phyloP scores from a whole-genome alignment of 2,797 vertebrate species.

The Perodicticus potto region DNA sequence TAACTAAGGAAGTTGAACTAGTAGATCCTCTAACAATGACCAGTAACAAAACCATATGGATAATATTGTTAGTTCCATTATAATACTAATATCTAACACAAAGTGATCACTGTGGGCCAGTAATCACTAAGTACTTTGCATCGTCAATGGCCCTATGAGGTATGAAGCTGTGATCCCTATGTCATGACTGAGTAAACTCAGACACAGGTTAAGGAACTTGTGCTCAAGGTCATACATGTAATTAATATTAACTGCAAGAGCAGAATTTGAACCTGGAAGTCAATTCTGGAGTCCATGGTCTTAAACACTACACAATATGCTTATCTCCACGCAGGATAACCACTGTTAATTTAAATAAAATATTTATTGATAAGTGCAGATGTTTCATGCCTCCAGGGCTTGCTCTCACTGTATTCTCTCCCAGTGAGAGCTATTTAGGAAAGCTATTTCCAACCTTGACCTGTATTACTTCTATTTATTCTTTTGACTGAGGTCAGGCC shows the following conservation, averaged over 20 bases:
- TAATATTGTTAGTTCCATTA: background rate
- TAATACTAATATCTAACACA: background rate
- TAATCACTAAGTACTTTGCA: background rate
- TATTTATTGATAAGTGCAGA: background rate
- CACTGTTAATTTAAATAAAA: background rate
- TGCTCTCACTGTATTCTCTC: background rate
- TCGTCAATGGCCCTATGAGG: background rate
- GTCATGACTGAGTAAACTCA: background rate
- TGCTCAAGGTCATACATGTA: background rate
- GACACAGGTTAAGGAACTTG: background rate
- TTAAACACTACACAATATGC: background rate
- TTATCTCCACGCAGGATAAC: background rate
- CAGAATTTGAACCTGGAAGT: background rate
- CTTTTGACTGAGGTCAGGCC: background rate
- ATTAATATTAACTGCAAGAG: background rate
- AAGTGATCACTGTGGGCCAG: background rate
- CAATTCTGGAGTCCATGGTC: background rate
- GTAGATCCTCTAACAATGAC: background rate
- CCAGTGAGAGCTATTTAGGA: background rate
- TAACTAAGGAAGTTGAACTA: background rate
- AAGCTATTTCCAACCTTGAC: background rate
- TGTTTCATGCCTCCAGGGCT: background rate
- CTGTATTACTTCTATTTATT: background rate
- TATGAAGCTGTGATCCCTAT: background rate
- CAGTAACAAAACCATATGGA: background rate